Evolutionary conservation across 2,113 vertebrate genomes (phyloP).

Genomic region (Aegotheles bennettii): DNA sequence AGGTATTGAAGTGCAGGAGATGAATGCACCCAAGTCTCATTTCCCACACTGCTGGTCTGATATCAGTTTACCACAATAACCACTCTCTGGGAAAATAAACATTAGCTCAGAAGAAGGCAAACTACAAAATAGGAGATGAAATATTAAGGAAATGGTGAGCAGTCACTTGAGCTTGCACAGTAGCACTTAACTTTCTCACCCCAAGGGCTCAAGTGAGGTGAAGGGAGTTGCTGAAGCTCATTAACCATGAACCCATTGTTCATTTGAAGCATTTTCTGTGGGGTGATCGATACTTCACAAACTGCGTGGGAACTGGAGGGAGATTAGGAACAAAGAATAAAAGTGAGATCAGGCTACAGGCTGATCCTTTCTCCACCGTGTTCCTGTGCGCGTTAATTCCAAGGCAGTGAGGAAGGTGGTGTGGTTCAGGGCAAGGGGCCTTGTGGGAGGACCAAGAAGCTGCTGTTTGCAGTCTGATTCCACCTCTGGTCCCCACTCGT

Average conservation of each 20-base stretch:
- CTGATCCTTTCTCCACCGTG: neutral
- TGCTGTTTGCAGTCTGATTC: neutral
- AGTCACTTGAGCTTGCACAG: slow-evolving; percentile 31
- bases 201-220: neutral
- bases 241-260: slow-evolving; percentile 41
- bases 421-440: neutral
- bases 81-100: slow-evolving; percentile 20
- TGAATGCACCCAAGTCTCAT: neutral
- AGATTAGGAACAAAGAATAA: neutral
- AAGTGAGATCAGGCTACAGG: neutral
- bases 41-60: slow-evolving; percentile 9
- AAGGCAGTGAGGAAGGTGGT: neutral
- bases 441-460: neutral
- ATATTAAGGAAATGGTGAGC: slow-evolving; percentile 51
- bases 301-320: neutral
- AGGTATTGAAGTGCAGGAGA: neutral
- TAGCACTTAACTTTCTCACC: slow-evolving; percentile 52
- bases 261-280: neutral
- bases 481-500: neutral
- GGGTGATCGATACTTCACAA: neutral
- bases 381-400: neutral
- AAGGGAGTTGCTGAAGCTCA: neutral
- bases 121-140: slow-evolving; percentile 14
- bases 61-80: slow-evolving; percentile 47
- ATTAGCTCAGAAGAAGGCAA: slow-evolving; percentile 31